A percentile compares a stretch with the other conserved stretches of the same genome.
Evolutionary conservation across 2,113 vertebrate species (phyloP).

Genomic region (Hystrix cristata): DNA sequence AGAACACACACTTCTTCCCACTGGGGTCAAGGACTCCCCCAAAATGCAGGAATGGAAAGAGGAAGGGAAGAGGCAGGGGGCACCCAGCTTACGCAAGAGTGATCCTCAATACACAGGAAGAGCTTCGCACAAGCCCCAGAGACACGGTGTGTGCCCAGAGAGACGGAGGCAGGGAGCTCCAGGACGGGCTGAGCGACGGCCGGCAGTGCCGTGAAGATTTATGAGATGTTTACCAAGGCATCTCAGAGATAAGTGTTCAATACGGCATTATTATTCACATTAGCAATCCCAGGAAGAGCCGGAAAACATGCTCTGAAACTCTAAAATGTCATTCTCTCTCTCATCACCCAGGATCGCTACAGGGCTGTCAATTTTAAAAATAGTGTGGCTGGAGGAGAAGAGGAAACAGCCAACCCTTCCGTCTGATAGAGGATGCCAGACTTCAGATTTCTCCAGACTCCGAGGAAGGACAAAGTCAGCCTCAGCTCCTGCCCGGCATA

Average conservation of each 20-base stretch:
- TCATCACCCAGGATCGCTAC: not conserved
- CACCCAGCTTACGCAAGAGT: too few species aligned
- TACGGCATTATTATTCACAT: not conserved
- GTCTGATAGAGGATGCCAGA: conserved; percentile 53
- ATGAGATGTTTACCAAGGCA: not conserved
- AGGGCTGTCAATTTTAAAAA: not conserved
- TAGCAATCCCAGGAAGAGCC: not conserved
- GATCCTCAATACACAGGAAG: not conserved
- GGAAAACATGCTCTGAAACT: conserved; percentile 8
- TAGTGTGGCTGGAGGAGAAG: not conserved
- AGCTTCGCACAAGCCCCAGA: not conserved
- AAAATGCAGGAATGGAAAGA: not conserved
- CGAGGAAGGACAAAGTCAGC: conserved; percentile 27
- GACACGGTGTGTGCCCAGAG: accelerated
- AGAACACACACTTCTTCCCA: not conserved
- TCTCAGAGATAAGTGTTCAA: not conserved
- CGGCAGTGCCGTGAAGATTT: not conserved
- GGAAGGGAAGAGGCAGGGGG: not conserved
- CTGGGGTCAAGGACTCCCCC: not conserved
- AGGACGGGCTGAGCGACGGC: accelerated
- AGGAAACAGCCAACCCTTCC: not conserved
- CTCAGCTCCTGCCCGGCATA: not conserved
- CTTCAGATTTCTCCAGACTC: conserved; percentile 29
- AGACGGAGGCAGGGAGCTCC: not conserved
- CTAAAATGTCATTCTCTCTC: conserved; percentile 17